A percentile compares a stretch with the other conserved stretches of the same genome.
Evolutionary conservation across 2,888 invertebrate genomes (phyloP).

Genomic region (Ectobius pallidus): DNA sequence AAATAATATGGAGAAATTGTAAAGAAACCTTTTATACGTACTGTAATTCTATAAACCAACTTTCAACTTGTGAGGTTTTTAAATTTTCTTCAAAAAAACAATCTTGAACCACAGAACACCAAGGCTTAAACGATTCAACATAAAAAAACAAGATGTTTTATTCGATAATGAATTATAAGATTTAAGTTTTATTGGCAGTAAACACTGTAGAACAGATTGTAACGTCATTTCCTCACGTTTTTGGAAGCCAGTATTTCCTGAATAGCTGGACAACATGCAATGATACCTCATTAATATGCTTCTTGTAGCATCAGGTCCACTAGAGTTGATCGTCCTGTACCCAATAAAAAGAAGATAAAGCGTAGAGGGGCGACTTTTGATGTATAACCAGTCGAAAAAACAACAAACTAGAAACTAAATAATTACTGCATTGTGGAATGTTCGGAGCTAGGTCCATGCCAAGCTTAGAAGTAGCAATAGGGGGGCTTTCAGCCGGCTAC

Average conservation of each 20-base stretch:
- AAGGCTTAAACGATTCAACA: too few species aligned
- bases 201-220: too few species aligned
- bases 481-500: slow-evolving; percentile 17
- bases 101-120: too few species aligned
- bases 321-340: neutral
- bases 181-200: too few species aligned
- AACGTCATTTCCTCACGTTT: neutral
- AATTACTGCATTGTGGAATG: slow-evolving; percentile 20
- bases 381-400: neutral
- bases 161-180: too few species aligned
- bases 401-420: slow-evolving; percentile 21
- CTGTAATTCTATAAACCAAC: too few species aligned
- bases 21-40: too few species aligned
- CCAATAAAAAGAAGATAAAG: neutral
- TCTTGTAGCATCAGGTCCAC: neutral
- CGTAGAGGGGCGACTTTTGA: neutral
- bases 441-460: slow-evolving; percentile 4
- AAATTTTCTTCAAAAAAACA: too few species aligned
- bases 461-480: neutral
- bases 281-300: neutral
- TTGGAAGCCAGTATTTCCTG: neutral
- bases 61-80: too few species aligned
- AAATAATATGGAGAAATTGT: too few species aligned
- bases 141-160: too few species aligned
- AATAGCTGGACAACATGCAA: neutral